Evolutionary conservation across 2,113 vertebrate genomes (phyloP).

Genomic region (Notothenia rossii): DNA sequence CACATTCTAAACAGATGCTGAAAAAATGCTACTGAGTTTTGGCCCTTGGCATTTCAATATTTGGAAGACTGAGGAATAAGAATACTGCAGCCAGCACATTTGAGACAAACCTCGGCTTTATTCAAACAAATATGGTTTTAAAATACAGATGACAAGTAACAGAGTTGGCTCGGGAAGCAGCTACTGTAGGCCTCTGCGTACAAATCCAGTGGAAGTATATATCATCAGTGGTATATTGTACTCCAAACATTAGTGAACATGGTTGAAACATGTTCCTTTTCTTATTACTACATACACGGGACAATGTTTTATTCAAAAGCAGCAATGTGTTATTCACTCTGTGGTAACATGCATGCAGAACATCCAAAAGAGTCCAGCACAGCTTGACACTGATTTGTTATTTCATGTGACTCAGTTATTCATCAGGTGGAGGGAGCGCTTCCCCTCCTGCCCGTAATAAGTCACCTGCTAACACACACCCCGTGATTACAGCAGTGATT

Average conservation of each 20-base stretch:
- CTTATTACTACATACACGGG: not conserved
- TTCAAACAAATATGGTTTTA: slow-evolving; percentile 43
- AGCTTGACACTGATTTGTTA: slow-evolving; percentile 63
- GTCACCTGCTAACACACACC: slow-evolving; percentile 58
- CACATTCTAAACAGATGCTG: slow-evolving; percentile 69
- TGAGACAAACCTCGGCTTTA: slow-evolving; percentile 42
- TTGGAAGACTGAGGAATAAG: slow-evolving; percentile 25
- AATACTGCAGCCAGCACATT: slow-evolving; percentile 38
- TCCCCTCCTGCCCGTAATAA: slow-evolving; percentile 53
- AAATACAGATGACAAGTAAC: slow-evolving; percentile 36
- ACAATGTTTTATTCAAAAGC: slow-evolving; percentile 20
- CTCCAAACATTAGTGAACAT: not conserved
- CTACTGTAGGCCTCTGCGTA: slow-evolving; percentile 2
- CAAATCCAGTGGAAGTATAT: slow-evolving; percentile 12
- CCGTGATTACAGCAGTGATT: slow-evolving; percentile 68
- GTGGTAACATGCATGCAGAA: not conserved
- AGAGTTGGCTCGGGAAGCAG: slow-evolving; percentile 8
- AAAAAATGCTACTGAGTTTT: slow-evolving; percentile 44
- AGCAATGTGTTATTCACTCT: slow-evolving; percentile 6
- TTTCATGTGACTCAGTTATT: slow-evolving; percentile 50
- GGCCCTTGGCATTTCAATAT: slow-evolving; percentile 52
- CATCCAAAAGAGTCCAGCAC: slow-evolving; percentile 18
- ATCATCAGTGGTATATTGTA: slow-evolving; percentile 19
- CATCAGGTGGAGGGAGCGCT: slow-evolving; percentile 40
- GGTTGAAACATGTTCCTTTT: not conserved